Percentiles rank a stretch among this genome's conserved stretches.
Conservation (phyloP, 2,797 vertebrate species). For the Rhodeus uyekii region DNA sequence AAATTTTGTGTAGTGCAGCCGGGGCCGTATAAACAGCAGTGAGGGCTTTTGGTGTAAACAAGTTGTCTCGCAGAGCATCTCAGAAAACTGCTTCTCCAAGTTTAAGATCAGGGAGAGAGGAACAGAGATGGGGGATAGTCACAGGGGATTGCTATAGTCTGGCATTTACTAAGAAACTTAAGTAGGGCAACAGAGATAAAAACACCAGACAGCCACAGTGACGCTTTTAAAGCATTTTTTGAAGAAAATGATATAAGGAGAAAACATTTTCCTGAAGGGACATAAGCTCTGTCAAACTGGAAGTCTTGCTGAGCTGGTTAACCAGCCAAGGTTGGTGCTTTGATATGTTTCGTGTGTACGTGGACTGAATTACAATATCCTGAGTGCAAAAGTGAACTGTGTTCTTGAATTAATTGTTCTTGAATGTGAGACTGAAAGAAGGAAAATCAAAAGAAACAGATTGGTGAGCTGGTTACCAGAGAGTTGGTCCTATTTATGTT, state of each 20-base stretch:
- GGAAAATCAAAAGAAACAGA: background rate
- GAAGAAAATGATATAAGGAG: slow-evolving; percentile 66
- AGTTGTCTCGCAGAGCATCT: slow-evolving; percentile 8
- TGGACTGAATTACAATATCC: slow-evolving; percentile 2
- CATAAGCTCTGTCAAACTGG: slow-evolving; percentile 73
- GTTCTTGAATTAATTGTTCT: slow-evolving; percentile 30
- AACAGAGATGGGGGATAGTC: slow-evolving; percentile 58
- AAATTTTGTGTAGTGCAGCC: background rate
- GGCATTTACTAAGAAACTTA: slow-evolving; percentile 56
- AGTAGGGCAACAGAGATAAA: slow-evolving; percentile 62
- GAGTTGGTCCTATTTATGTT: background rate
- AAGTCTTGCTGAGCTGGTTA: slow-evolving; percentile 81
- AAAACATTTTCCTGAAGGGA: slow-evolving; percentile 65
- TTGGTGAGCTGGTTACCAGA: background rate
- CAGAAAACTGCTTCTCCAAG: slow-evolving; percentile 37
- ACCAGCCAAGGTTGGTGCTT: slow-evolving; percentile 85
- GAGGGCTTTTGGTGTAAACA: slow-evolving; percentile 39
- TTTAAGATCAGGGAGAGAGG: slow-evolving; percentile 58
- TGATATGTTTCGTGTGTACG: slow-evolving; percentile 10
- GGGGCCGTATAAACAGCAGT: background rate
- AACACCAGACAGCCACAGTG: slow-evolving; percentile 54
- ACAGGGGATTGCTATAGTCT: slow-evolving; percentile 59
- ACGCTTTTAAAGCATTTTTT: slow-evolving; percentile 16
- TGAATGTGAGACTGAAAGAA: slow-evolving; percentile 1
- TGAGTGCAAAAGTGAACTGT: slow-evolving; percentile 8